Evolutionary conservation across 2,113 vertebrate genomes (phyloP).

Genomic region (Brachypodius melanocephalos): DNA sequence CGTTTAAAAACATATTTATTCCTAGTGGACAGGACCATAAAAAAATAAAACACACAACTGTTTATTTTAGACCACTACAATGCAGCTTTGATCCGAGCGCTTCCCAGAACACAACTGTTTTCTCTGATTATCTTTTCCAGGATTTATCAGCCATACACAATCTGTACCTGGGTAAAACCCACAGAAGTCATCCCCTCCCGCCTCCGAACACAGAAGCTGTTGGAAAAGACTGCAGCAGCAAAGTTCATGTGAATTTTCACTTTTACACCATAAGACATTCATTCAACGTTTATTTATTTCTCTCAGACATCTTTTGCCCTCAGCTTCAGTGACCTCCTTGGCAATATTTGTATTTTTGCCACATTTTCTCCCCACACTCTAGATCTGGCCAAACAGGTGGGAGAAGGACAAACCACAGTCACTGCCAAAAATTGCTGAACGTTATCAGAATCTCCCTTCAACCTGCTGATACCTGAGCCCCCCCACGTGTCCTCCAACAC

Average conservation of each 20-base stretch:
- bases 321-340: background rate
- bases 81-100: background rate
- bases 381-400: rapidly evolving
- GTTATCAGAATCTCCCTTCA: background rate
- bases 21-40: background rate
- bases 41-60: background rate
- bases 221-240: background rate
- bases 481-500: background rate
- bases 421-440: background rate
- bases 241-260: background rate
- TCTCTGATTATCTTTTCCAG: background rate
- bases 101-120: background rate
- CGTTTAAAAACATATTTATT: background rate
- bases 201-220: too few species aligned
- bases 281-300: background rate
- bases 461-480: background rate
- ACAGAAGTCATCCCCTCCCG: background rate
- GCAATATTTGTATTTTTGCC: background rate
- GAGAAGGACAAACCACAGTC: background rate
- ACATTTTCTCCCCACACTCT: background rate
- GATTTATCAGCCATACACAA: background rate
- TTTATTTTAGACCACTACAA: background rate
- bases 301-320: background rate
- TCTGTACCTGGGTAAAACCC: background rate
- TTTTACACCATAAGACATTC: background rate